These are phyloP conservation scores for Sebastiscus albofasciatus DNA, from an alignment of 2,797 vertebrate species.

Conservation along the genomic window DNA sequence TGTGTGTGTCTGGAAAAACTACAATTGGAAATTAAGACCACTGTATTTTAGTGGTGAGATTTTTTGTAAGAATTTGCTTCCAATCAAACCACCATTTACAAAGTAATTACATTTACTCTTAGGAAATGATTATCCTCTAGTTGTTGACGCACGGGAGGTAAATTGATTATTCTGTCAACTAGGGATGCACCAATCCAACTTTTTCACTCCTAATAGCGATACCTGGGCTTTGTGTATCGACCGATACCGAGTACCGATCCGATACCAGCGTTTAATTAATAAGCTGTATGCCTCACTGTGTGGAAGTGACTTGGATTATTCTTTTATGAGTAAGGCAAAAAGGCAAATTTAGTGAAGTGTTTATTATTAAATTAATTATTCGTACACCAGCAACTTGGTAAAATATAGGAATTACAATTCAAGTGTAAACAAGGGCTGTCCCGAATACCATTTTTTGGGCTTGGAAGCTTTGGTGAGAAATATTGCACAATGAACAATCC, in stretches of 20 bases:
- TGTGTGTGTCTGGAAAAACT: background rate
- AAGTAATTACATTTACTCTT: background rate
- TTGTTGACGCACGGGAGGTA: background rate
- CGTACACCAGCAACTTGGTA: background rate
- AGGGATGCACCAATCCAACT: background rate
- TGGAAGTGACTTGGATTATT: background rate
- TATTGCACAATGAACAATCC: no score
- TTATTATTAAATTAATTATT: background rate
- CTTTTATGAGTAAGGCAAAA: no score
- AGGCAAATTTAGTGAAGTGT: no score
- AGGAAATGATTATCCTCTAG: background rate
- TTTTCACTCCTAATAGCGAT: background rate
- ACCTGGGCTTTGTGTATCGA: background rate
- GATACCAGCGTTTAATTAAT: background rate
- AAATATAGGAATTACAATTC: no score
- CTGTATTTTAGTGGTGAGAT: background rate
- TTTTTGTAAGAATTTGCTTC: background rate
- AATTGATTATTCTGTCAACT: background rate
- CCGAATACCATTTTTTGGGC: no score
- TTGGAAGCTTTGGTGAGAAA: no score
- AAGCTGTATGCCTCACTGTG: background rate
- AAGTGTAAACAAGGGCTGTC: no score
- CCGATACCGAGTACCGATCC: background rate
- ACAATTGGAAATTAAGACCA: background rate
- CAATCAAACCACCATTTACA: background rate